Percentiles rank a stretch among this genome's conserved stretches.
These are phyloP conservation scores for Chymomyza costata DNA, from an alignment of 1,140 invertebrate genomes.

Conservation along the genomic window DNA sequence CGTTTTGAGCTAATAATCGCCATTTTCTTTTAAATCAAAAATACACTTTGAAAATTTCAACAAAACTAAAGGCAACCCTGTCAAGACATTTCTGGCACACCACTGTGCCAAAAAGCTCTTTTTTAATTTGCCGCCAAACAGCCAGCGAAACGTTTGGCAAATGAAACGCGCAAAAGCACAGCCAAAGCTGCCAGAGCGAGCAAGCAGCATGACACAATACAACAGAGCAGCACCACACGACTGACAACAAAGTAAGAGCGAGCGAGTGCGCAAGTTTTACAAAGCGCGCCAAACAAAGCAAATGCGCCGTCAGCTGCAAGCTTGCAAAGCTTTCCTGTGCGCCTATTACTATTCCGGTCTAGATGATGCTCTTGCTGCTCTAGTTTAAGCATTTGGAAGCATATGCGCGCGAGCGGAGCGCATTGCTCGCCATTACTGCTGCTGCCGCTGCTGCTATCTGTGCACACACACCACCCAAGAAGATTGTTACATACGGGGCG, in stretches of 20 bases:
- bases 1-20: too few species aligned
- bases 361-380: constrained; percentile 74
- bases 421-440: constrained; percentile 9
- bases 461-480: background rate
- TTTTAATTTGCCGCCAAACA: constrained; percentile 19
- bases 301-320: constrained; percentile 5
- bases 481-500: background rate
- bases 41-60: too few species aligned
- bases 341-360: constrained; percentile 74
- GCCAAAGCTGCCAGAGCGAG: constrained; percentile 8
- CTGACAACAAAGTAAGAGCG: too few species aligned
- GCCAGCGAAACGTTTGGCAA: constrained; percentile 4
- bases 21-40: too few species aligned
- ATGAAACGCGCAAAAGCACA: constrained; percentile 16
- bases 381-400: constrained; percentile 58
- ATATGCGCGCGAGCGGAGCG: constrained; percentile 23
- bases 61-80: too few species aligned
- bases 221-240: constrained; percentile 3
- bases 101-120: constrained; percentile 10
- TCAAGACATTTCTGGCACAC: too few species aligned
- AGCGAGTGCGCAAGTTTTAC: constrained; percentile 8
- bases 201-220: constrained; percentile 14
- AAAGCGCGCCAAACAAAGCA: constrained; percentile 20
- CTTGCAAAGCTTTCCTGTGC: constrained; percentile 24
- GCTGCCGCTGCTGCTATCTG: constrained; percentile 4